Evolutionary conservation across 2,888 invertebrate genomes (phyloP).

Genomic region (Lysandra coridon): DNA sequence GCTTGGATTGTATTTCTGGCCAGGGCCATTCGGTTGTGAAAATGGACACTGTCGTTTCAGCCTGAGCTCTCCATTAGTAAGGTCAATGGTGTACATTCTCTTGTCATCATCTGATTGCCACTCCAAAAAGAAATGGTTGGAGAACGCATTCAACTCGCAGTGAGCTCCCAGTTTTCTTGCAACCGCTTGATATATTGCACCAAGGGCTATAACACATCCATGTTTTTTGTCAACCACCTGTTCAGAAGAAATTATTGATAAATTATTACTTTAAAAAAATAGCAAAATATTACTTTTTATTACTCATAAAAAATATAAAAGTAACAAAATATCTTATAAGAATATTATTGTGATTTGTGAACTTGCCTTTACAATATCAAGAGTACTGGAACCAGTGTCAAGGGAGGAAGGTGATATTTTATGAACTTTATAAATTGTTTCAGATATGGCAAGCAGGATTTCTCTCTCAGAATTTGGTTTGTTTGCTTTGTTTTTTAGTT

Average conservation of each 20-base stretch:
- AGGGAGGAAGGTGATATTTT: constrained; percentile 46
- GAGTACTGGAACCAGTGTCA: constrained; percentile 49
- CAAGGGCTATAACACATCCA: constrained; percentile 52
- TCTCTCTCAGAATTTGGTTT: constrained; percentile 43
- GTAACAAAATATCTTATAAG: too few relatives aligned
- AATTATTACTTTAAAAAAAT: not conserved
- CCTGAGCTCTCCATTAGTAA: constrained; percentile 52
- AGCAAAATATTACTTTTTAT: too few relatives aligned
- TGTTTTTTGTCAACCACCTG: constrained; percentile 54
- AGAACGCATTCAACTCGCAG: constrained; percentile 58
- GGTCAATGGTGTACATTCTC: constrained; percentile 50
- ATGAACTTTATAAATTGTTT: constrained; percentile 51
- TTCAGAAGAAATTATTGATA: constrained; percentile 48
- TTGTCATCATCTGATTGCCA: constrained; percentile 49
- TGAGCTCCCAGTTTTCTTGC: constrained; percentile 56
- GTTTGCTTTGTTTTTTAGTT: constrained; percentile 22
- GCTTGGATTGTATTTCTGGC: constrained; percentile 51
- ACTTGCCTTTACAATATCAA: constrained; percentile 55
- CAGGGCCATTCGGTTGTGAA: constrained; percentile 36
- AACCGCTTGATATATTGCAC: constrained; percentile 57
- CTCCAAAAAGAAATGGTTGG: constrained; percentile 62
- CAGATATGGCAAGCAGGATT: constrained; percentile 51
- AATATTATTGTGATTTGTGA: not conserved
- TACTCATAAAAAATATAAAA: too few relatives aligned
- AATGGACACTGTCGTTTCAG: constrained; percentile 58